A percentile compares a stretch with the other conserved stretches of the same genome.
These are phyloP conservation scores for Carettochelys insculpta DNA, from an alignment of 2,113 vertebrate genomes.

Conservation along the genomic window DNA sequence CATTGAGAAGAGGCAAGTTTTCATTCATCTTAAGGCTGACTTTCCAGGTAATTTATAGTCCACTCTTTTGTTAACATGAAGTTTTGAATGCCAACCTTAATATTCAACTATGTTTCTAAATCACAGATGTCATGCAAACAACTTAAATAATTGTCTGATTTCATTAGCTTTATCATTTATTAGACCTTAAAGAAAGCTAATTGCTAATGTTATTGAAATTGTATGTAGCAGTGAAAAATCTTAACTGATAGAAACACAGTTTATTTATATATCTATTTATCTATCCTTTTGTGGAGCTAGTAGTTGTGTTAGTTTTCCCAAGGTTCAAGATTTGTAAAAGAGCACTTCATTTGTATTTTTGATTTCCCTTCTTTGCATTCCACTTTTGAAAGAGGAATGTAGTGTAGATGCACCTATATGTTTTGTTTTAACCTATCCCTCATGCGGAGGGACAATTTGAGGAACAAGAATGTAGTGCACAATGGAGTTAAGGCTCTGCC, in stretches of 20 bases:
- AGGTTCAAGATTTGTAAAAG: too few relatives aligned
- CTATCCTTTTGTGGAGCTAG: too few relatives aligned
- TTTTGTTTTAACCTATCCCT: background rate
- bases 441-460: background rate
- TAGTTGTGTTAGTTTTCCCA: too few relatives aligned
- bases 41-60: background rate
- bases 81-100: background rate
- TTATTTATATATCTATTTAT: too few relatives aligned
- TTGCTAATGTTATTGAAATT: background rate
- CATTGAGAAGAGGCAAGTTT: background rate
- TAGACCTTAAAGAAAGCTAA: background rate
- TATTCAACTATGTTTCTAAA: background rate
- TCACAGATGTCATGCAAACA: background rate
- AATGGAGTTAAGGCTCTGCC: background rate
- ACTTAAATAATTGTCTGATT: background rate
- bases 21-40: background rate
- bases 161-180: background rate
- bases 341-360: too few relatives aligned
- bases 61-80: background rate
- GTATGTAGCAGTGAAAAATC: background rate
- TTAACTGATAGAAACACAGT: background rate
- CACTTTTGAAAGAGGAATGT: too few relatives aligned
- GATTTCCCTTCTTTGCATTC: too few relatives aligned
- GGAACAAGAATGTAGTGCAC: fast-evolving
- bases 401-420: too few relatives aligned